Conservation (phyloP, 1,140 invertebrate species). For the Brachionus paranguensis region DNA sequence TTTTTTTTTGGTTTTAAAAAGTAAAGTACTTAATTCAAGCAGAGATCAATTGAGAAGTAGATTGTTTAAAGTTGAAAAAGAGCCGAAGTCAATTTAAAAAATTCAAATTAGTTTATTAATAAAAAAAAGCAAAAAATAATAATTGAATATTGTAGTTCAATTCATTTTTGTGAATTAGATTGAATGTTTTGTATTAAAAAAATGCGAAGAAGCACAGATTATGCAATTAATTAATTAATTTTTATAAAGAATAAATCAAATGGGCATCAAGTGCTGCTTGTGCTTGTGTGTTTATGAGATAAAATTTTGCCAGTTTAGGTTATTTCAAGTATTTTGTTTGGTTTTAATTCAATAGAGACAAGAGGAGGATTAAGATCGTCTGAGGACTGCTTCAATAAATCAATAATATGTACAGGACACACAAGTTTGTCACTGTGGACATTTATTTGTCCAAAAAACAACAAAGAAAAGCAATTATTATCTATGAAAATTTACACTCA, state of each 20-base stretch:
- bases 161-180: neutral
- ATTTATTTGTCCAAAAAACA: neutral
- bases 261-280: neutral
- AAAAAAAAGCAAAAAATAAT: neutral
- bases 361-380: neutral
- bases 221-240: neutral
- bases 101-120: neutral
- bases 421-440: neutral
- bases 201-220: neutral
- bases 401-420: neutral
- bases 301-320: neutral
- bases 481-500: constrained; percentile 13
- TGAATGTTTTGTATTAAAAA: neutral
- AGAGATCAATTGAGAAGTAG: neutral
- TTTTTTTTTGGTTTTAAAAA: too few relatives aligned
- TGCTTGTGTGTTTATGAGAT: neutral
- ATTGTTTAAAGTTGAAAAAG: neutral
- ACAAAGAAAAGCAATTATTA: neutral
- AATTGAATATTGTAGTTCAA: neutral
- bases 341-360: neutral
- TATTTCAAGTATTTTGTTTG: neutral
- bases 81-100: neutral
- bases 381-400: neutral
- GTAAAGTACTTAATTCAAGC: neutral
- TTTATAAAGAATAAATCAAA: neutral